These are phyloP conservation scores for Aptenodytes forsteri DNA, from an alignment of 2,113 vertebrate species.

Conservation along the genomic window DNA sequence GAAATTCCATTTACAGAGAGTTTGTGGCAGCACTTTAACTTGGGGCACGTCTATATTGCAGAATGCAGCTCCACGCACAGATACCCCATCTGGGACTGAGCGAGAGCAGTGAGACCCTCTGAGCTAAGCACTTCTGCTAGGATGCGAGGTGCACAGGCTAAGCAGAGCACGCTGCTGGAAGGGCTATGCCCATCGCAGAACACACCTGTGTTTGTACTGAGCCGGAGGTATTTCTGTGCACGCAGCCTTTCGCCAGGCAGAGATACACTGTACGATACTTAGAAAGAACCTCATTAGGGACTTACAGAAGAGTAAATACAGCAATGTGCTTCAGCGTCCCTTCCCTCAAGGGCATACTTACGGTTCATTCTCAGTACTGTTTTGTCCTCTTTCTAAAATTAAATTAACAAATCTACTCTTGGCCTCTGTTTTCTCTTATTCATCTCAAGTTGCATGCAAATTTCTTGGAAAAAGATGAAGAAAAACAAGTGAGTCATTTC, in stretches of 20 bases:
- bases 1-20: not conserved
- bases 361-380: not conserved
- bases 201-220: not conserved
- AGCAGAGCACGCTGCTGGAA: not conserved
- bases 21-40: not conserved
- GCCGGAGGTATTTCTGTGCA: not conserved
- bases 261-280: not conserved
- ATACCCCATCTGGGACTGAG: not conserved
- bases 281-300: not conserved
- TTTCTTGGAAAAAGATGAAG: slow-evolving; percentile 19
- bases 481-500: slow-evolving; percentile 52
- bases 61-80: not conserved
- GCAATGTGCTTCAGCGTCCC: not conserved
- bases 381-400: slow-evolving; percentile 25
- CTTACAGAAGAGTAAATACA: not conserved
- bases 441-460: not conserved
- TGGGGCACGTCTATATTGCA: fast-evolving
- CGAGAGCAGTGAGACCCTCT: not conserved
- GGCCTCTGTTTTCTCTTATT: slow-evolving; percentile 13
- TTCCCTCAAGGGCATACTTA: not conserved
- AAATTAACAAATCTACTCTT: not conserved
- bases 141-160: not conserved
- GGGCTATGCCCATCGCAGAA: not conserved
- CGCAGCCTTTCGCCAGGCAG: not conserved
- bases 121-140: not conserved